Base-by-base conservation (phyloP, 2,888 invertebrate species). In the Lordiphosa fenestrarum region DNA sequence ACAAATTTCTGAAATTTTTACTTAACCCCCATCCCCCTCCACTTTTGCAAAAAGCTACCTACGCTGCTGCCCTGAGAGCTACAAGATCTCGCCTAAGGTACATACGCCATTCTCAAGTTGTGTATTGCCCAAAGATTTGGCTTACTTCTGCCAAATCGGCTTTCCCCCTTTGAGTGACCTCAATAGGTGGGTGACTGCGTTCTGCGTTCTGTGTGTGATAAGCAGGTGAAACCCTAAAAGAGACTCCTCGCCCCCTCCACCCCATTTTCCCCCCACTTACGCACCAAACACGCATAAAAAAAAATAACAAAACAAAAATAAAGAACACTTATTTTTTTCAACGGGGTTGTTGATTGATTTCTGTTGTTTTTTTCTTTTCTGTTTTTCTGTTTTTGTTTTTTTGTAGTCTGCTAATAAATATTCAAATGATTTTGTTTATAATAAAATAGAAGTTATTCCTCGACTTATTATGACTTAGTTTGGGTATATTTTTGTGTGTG, bases 391-490 rank as follows among this genome's bases (percentile, higher is more conserved):
- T 33, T 25, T 39, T 36, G 38, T 57, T 40, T 38, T 57, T 40
- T 38, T 10, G 7, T 52, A 50, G 30, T 52, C 19, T 57, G 55
- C 56, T 59, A 66, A 70, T 75, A 74, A 74, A 81, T 74, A 77
- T 74, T 71, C 76, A 80, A 76, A 76, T 71, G 69, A 62, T 73
- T 76, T 80, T 76, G 81, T 76, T 80, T 76, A 80, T 80, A 80
- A 76, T 76, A 76, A 76, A 76, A 61, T 64, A 73, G 54, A 64
- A 56, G 53, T 58, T 38, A 37, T 38, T 50, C 46, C 35, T 9
- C 48, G 21, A 57, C 30, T 61, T 53, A 49, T 53, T 53, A 49
- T 49, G 52, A 58, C 40, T 41, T 47, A 13, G 21, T 38, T 49
- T 46, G 38, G 40, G 56, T 52, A 23, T 36, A 36, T 52, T 48